Base-by-base conservation (phyloP, 2,113 vertebrate species). In the Atractosteus spatula region DNA sequence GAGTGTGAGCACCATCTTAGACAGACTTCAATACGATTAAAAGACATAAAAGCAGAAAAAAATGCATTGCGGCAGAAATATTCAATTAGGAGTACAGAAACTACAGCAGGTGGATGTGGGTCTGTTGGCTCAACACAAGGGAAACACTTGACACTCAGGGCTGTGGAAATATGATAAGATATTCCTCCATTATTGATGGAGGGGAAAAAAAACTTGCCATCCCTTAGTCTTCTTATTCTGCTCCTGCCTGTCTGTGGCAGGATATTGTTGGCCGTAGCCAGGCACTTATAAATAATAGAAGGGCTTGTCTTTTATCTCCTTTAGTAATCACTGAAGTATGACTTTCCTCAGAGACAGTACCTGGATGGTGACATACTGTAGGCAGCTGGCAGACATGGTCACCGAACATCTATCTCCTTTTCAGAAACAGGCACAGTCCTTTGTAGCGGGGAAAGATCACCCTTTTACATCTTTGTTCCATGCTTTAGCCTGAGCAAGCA, bases 161-260 rank as follows among this genome's bases (percentile, higher is more conserved):
- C 70, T 59, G 42, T 7, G 68, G 70, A 69, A 77, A 79, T 77
- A 78, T 81, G 88, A 93, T 88, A 85, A 87, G 83, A 71, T 73
- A 11, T 68, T 66, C 66, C 74, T 94, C 76, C 87, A 91, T 94
- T 93, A 92, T 94, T 95, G 82, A 94, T 90, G 85, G 75, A 74
- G 74, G 70, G 0, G 29, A 29, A 77, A 72, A 65, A 79, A 70
- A 73, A 75, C 77, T 64, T 68, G 62, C 72, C 63, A 74, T 74
- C 75, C 67, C 71, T 29, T 41, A 55, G 84, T 74, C 43, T 72
- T 80, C 83, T 84, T 79, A 62, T 80, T 80, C 80, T 86, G 74
- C 71, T 90, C 89, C 65, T 91, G 92, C 90, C 84, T 75, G 82
- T 80, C 80, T n/a, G 3, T 55, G 10, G 72, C 56, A 80, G 78